A percentile compares a stretch with the other conserved stretches of the same genome.
Evolutionary conservation across 1,140 invertebrate genomes (phyloP).

Genomic region (Leptopilina clavipes): DNA sequence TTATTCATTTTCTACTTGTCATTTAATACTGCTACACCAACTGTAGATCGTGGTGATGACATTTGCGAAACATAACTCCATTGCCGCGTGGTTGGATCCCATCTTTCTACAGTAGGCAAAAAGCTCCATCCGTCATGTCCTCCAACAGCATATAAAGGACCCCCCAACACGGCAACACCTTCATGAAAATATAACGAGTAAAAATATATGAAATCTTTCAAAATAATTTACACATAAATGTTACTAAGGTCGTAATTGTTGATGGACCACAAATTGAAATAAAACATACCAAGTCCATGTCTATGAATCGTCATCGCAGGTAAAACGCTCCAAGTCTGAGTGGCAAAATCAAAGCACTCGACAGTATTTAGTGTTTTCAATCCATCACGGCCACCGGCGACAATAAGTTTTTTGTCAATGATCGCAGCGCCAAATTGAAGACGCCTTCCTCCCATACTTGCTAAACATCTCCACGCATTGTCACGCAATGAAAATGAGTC

Average conservation of each 20-base stretch:
- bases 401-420: constrained; percentile 87
- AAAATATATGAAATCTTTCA: no score
- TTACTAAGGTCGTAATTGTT: no score
- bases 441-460: constrained; percentile 86
- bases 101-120: constrained; percentile 92
- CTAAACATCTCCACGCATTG: constrained; percentile 86
- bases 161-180: constrained; percentile 90
- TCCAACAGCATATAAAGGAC: constrained; percentile 94
- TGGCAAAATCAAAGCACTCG: constrained; percentile 88
- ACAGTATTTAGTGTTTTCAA: constrained; percentile 93
- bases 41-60: constrained; percentile 89
- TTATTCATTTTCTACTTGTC: constrained; percentile 77
- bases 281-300: constrained; percentile 82
- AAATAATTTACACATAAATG: no score
- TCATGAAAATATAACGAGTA: constrained; percentile 30
- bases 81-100: constrained; percentile 88
- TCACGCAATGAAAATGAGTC: constrained; percentile 91
- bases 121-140: constrained; percentile 97
- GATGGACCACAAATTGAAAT: neutral
- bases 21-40: constrained; percentile 90
- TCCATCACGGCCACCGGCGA: constrained; percentile 94
- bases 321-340: constrained; percentile 85
- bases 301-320: constrained; percentile 94
- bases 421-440: constrained; percentile 94
- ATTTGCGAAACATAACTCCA: constrained; percentile 94